A percentile compares a stretch with the other conserved stretches of the same genome.
Conservation (phyloP, 2,113 vertebrate species). For the Odontophorus gujanensis region DNA sequence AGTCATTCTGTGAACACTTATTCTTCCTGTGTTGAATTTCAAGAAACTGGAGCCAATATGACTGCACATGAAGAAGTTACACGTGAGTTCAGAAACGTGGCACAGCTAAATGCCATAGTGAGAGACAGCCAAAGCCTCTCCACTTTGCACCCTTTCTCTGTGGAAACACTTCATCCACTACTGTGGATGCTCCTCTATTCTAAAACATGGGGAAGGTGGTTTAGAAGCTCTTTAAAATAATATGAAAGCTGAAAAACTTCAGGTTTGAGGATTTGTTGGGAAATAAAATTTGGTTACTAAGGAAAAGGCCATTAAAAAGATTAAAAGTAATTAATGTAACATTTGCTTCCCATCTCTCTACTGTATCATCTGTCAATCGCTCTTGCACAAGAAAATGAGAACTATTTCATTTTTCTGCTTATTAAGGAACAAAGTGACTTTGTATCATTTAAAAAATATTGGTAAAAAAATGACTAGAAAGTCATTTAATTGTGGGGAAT, state of each 20-base stretch:
- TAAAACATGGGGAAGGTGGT: not conserved
- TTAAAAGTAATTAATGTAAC: not conserved
- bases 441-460: not conserved
- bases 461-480: not conserved
- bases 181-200: not conserved
- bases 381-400: not conserved
- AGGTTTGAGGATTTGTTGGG: not conserved
- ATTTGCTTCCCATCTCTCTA: not conserved
- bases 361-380: not conserved
- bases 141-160: not conserved
- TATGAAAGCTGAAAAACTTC: not conserved
- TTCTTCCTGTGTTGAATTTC: slow-evolving; percentile 19
- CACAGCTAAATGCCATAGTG: not conserved
- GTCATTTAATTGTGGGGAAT: not conserved
- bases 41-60: slow-evolving; percentile 17
- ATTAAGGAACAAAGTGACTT: not conserved
- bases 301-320: not conserved
- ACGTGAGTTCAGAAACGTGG: not conserved
- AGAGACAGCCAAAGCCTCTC: not conserved
- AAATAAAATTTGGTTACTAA: not conserved
- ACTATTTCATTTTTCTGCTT: not conserved
- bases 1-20: slow-evolving; percentile 26
- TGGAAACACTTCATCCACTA: not conserved
- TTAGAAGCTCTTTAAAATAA: not conserved
- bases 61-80: not conserved